Evolutionary conservation across 2,888 invertebrate species (phyloP), one percentile per base, ranked within the genome.

Genomic region (Eremobia ochroleuca): DNA sequence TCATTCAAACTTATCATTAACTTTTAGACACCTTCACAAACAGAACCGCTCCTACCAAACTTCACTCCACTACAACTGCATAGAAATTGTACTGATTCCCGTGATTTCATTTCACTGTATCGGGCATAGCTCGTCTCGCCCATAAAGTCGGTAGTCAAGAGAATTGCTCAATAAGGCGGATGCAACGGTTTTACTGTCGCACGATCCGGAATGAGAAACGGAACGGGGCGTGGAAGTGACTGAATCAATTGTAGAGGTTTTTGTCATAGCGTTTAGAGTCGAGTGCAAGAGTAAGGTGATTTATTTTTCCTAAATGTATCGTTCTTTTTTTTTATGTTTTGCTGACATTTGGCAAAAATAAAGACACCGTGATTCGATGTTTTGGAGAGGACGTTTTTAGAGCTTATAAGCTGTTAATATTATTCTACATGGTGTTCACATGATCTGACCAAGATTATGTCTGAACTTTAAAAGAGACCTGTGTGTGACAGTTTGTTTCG

Each of bases 111-210:
- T 79, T 77, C 70, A 73, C 85, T 87, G 67, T 79, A 85, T 74
- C 77, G 73, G 66, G 68, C 64, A 73, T 74, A 43, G 46, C 73
- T 55, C 76, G 69, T 76, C 76, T 77, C 64, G 31, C 52, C 75
- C 67, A 83, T 86, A 86, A 87, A 87, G 73, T 76, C 52, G 67
- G 71, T n/a, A 82, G 82, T 77, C 83, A 80, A 66, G 76, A 77
- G 80, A 86, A 86, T 87, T 85, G 86, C 80, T 83, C 86, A 82
- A 86, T 86, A 86, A 86, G 87, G 64, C 76, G 80, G 71, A 73
- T 87, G 87, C 87, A 86, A 73, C 49, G 80, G 73, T 85, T 85
- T 87, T 82, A 85, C 65, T 75, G 74, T 65, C 76, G 67, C 58
- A 71, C 82, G 62, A 46, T 15, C 72, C 73, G 68, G 72, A 79